Percentiles rank a stretch among this genome's conserved stretches.
These are phyloP conservation scores for Apostichopus parvimensis DNA, from an alignment of 35 echinoderm and acorn worm species.

Conservation along the genomic window DNA sequence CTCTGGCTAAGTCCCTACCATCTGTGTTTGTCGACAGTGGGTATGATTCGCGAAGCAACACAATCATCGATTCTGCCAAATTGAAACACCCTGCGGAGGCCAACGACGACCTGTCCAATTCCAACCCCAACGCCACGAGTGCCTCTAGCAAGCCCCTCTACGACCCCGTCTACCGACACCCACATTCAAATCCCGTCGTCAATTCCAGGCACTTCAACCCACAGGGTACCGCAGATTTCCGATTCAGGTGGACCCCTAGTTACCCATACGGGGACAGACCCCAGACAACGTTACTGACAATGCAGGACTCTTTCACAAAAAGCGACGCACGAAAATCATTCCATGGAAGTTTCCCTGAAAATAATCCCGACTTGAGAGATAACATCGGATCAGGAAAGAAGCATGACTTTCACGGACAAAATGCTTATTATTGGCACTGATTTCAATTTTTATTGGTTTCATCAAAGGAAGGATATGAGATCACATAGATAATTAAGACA, in stretches of 20 bases:
- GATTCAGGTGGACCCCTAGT: constrained; percentile 77
- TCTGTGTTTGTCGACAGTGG: constrained; percentile 14
- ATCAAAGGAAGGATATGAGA: too few relatives aligned
- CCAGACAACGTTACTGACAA: constrained; percentile 74
- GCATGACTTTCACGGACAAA: constrained; percentile 86
- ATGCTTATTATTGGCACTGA: constrained; percentile 90
- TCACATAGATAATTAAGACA: too few relatives aligned
- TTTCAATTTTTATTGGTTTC: too few relatives aligned
- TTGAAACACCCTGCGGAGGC: constrained; percentile 36
- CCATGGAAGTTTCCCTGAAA: constrained; percentile 74
- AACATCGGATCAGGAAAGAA: constrained; percentile 83
- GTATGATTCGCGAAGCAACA: neutral
- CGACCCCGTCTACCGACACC: constrained; percentile 62
- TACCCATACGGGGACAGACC: constrained; percentile 65
- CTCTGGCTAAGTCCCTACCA: constrained; percentile 68
- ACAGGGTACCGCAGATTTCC: constrained; percentile 62
- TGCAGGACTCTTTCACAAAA: constrained; percentile 92
- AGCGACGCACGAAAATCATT: constrained; percentile 62
- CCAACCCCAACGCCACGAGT: constrained; percentile 5
- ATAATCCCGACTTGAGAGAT: constrained; percentile 81
- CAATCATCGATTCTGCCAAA: neutral
- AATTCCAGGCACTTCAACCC: constrained; percentile 72
- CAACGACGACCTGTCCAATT: neutral
- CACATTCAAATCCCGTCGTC: constrained; percentile 62
- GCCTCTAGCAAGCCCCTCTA: constrained; percentile 46